A percentile compares a stretch with the other conserved stretches of the same genome.
Evolutionary conservation across 2,888 invertebrate species (phyloP).

Genomic region (Ariolimax columbianus): DNA sequence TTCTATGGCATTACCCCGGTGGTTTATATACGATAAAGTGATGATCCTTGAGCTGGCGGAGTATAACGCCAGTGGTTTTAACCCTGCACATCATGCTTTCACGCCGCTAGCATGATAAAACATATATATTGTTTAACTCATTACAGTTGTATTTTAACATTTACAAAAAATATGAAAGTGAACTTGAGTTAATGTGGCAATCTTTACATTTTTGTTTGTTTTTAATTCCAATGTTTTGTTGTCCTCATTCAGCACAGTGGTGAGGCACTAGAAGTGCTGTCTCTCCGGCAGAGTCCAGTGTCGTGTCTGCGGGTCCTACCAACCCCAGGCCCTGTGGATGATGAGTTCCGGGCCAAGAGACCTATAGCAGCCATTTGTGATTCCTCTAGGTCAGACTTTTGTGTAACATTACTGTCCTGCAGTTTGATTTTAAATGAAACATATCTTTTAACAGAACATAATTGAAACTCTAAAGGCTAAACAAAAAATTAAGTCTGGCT

Average conservation of each 20-base stretch:
- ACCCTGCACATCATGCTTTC: too few species aligned
- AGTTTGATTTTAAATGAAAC: not conserved
- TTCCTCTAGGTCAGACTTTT: slow-evolving; percentile 81
- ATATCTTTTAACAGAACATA: not conserved
- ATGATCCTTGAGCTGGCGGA: too few species aligned
- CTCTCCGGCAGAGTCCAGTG: slow-evolving; percentile 94
- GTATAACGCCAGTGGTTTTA: too few species aligned
- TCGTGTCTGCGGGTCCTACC: slow-evolving; percentile 90
- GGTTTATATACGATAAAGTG: too few species aligned
- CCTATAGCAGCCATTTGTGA: slow-evolving; percentile 95
- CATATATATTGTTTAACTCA: too few species aligned
- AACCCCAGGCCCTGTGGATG: slow-evolving; percentile 84
- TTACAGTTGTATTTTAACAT: too few species aligned
- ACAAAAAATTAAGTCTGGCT: too few species aligned
- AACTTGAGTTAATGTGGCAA: too few species aligned
- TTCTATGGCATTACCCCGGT: too few species aligned
- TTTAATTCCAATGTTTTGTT: not conserved
- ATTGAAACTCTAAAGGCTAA: too few species aligned
- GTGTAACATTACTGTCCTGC: not conserved
- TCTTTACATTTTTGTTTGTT: not conserved
- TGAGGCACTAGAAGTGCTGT: slow-evolving; percentile 95
- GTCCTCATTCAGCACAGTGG: slow-evolving; percentile 83
- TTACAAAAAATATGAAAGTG: too few species aligned
- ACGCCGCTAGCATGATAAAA: too few species aligned
- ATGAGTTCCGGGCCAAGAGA: slow-evolving; percentile 88